phyloP scores from a whole-genome alignment of 2,888 invertebrate genomes.

The Eilema sororculum region DNA sequence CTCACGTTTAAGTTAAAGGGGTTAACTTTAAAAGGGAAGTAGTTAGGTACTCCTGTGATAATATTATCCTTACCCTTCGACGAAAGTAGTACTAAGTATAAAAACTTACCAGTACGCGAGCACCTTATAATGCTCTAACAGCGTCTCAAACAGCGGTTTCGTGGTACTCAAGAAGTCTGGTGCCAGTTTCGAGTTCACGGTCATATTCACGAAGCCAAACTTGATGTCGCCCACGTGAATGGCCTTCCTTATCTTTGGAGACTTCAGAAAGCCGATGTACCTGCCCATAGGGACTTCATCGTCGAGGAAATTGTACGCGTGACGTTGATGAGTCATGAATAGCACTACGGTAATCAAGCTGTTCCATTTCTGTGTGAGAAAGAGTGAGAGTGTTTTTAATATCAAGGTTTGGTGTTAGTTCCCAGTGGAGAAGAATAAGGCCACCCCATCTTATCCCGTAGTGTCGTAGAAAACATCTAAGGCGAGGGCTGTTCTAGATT shows the following conservation, averaged over 20 bases:
- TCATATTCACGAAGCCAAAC: constrained; percentile 69
- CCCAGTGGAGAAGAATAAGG: too few relatives aligned
- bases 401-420: background rate
- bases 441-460: too few relatives aligned
- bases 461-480: too few relatives aligned
- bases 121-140: constrained; percentile 74
- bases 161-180: constrained; percentile 74
- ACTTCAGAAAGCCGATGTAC: constrained; percentile 58
- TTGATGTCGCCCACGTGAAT: constrained; percentile 75
- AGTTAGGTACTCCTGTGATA: too few relatives aligned
- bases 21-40: too few relatives aligned
- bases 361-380: constrained; percentile 70
- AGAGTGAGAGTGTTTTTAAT: background rate
- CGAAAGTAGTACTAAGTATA: background rate
- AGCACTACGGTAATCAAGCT: constrained; percentile 62
- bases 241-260: constrained; percentile 67
- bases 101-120: constrained; percentile 68
- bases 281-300: constrained; percentile 66
- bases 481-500: too few relatives aligned
- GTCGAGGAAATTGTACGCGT: constrained; percentile 76
- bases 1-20: too few relatives aligned
- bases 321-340: constrained; percentile 66
- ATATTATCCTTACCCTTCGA: too few relatives aligned
- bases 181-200: constrained; percentile 65
- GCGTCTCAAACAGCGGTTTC: constrained; percentile 65